These are phyloP conservation scores for Chelon labrosus DNA, from an alignment of 2,797 vertebrate genomes.

Conservation along the genomic window DNA sequence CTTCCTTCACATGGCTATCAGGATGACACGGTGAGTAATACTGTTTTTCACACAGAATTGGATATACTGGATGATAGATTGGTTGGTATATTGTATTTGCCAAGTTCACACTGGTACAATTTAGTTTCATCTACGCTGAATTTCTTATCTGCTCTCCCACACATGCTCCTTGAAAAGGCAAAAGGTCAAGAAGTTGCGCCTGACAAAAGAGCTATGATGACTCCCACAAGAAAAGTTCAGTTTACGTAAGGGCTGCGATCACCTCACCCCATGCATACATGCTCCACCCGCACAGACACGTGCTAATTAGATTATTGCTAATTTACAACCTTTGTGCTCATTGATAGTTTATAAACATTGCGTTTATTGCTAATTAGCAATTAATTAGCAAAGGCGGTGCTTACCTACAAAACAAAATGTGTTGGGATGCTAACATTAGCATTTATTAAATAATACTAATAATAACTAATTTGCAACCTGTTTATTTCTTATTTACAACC, in stretches of 20 bases:
- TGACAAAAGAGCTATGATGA: slow-evolving; percentile 7
- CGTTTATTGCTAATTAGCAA: no score
- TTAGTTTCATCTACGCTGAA: slow-evolving; percentile 23
- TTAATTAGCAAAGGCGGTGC: no score
- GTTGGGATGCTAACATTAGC: no score
- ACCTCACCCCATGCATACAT: slow-evolving; percentile 3
- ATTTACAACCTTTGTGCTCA: no score
- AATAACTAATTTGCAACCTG: no score
- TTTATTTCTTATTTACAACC: no score
- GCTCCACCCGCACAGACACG: not conserved
- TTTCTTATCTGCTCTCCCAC: slow-evolving; percentile 57
- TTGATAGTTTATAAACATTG: no score
- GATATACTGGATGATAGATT: not conserved
- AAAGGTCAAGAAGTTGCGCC: slow-evolving; percentile 58
- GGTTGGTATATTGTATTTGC: slow-evolving; percentile 6
- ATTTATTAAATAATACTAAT: not conserved
- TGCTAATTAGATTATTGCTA: no score
- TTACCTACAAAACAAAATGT: no score
- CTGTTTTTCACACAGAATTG: slow-evolving; percentile 7
- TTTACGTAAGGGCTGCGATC: slow-evolving; percentile 53
- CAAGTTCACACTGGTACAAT: slow-evolving; percentile 2
- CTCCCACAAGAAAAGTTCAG: slow-evolving; percentile 58
- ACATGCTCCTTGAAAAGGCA: slow-evolving; percentile 21
- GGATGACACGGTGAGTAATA: slow-evolving; percentile 27
- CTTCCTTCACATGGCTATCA: slow-evolving; percentile 45